phyloP scores from a whole-genome alignment of 2,113 vertebrate species.

The Chitala chitala region DNA sequence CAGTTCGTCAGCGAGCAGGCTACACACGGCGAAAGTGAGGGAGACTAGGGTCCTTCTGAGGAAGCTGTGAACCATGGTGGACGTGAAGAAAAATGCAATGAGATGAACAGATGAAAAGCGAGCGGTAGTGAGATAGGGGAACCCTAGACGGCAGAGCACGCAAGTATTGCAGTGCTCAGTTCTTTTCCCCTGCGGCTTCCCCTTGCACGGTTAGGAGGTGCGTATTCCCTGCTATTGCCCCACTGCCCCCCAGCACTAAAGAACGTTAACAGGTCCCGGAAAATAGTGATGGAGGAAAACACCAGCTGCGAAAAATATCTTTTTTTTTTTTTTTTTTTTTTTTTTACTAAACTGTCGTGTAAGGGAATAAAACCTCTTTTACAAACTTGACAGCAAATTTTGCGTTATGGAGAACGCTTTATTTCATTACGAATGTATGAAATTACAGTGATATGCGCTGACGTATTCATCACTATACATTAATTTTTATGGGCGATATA shows the following conservation, averaged over 20 bases:
- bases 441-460: neutral
- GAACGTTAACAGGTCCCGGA: constrained; percentile 7
- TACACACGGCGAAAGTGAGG: too few species aligned
- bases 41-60: constrained; percentile 17
- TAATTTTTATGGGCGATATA: neutral
- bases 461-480: neutral
- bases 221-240: neutral
- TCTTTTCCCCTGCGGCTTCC: neutral
- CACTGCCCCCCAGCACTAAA: neutral
- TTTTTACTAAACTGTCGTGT: neutral
- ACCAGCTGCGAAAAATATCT: neutral
- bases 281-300: neutral
- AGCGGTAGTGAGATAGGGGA: neutral
- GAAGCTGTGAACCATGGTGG: constrained; percentile 12
- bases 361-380: too few species aligned
- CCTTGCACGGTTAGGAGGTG: constrained; percentile 1
- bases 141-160: neutral
- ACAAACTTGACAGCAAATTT: too few species aligned
- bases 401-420: neutral
- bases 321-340: too few species aligned
- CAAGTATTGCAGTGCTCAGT: neutral
- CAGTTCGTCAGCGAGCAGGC: constrained; percentile 27
- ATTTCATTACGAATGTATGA: neutral
- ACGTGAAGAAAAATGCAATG: constrained; percentile 4
- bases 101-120: constrained; percentile 20